These are phyloP conservation scores for Natrix natrix DNA, from an alignment of 2,797 vertebrate species.

Conservation along the genomic window DNA sequence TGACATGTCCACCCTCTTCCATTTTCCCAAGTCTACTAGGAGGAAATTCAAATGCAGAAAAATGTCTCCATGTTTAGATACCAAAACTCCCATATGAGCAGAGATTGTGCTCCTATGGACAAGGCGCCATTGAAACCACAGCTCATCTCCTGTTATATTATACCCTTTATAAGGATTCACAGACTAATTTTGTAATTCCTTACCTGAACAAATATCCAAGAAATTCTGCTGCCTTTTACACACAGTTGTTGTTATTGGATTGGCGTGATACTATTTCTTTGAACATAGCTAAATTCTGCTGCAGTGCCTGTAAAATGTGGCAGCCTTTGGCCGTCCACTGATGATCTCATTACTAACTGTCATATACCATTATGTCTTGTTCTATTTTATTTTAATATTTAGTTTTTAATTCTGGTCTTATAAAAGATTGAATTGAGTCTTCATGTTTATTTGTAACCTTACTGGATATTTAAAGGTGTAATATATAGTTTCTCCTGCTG, in stretches of 20 bases:
- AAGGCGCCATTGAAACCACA: not conserved
- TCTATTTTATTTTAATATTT: not conserved
- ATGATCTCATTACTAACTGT: not conserved
- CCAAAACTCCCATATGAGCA: not conserved
- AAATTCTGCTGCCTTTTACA: not conserved
- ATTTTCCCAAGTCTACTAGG: too few relatives aligned
- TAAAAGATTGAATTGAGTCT: not conserved
- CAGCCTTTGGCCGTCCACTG: not conserved
- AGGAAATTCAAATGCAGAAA: not conserved
- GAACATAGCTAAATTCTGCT: not conserved
- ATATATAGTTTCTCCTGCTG: not conserved
- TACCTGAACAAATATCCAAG: not conserved
- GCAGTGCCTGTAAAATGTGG: not conserved
- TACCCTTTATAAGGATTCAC: not conserved
- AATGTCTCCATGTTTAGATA: not conserved
- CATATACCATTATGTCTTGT: not conserved
- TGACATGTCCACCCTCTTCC: too few relatives aligned
- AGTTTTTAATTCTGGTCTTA: not conserved
- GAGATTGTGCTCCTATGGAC: not conserved
- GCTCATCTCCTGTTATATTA: not conserved
- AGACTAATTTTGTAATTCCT: not conserved
- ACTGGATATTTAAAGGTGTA: not conserved
- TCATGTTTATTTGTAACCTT: not conserved
- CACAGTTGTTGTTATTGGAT: not conserved
- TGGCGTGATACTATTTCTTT: not conserved